phyloP scores from a whole-genome alignment of 2,113 vertebrate genomes.

The Hemibates koningsi region DNA sequence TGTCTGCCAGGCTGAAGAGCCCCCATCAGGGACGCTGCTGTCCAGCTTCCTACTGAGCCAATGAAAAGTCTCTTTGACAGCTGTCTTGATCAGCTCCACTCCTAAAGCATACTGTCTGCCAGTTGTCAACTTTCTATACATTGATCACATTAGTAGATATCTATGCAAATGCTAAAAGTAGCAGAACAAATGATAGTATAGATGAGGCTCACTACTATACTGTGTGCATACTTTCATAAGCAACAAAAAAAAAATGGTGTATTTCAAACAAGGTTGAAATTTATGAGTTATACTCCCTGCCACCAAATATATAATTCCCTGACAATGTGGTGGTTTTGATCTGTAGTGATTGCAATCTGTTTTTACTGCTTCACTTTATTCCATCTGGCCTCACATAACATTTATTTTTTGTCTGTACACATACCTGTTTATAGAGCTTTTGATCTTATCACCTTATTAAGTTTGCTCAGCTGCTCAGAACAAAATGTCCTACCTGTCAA shows the following conservation, averaged over 20 bases:
- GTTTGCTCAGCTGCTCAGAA: background rate
- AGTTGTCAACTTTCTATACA: slow-evolving; percentile 10
- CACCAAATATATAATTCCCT: background rate
- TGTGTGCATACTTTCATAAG: background rate
- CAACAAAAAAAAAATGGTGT: background rate
- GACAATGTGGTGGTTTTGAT: background rate
- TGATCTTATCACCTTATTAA: background rate
- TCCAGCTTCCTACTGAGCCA: slow-evolving; percentile 43
- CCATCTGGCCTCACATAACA: background rate
- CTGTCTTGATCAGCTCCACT: slow-evolving; percentile 55
- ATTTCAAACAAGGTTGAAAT: background rate
- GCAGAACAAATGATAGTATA: background rate
- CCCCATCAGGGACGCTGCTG: slow-evolving; percentile 43
- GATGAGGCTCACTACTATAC: background rate
- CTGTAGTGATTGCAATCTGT: background rate
- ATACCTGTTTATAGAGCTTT: background rate
- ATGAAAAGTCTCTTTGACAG: slow-evolving; percentile 67
- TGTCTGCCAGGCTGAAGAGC: slow-evolving; percentile 63
- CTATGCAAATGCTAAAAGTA: background rate
- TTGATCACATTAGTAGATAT: background rate
- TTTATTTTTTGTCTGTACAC: background rate
- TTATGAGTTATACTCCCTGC: background rate
- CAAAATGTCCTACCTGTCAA: background rate
- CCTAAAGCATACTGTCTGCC: slow-evolving; percentile 16
- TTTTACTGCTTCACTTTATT: background rate